phyloP scores from a whole-genome alignment of 2,888 invertebrate species.

The Itoplectis maculator region DNA sequence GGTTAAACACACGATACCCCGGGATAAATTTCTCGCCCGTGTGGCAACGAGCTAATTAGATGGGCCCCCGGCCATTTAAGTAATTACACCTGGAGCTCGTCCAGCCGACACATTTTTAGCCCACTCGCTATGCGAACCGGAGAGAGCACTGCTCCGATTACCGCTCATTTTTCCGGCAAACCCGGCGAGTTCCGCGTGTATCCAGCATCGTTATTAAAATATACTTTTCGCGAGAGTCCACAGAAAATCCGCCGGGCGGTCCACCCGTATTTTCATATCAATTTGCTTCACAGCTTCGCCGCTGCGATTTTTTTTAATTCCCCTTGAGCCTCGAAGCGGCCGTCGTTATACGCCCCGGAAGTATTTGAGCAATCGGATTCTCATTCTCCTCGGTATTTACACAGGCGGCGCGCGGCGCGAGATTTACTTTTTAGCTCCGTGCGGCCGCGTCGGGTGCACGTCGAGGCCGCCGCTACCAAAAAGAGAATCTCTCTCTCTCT shows the following conservation, averaged over 20 bases:
- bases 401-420: neutral
- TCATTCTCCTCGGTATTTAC: slow-evolving; percentile 15
- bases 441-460: no score
- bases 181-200: no score
- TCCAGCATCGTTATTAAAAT: neutral
- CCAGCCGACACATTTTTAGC: neutral
- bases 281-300: neutral
- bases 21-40: neutral
- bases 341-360: neutral
- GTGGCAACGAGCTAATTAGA: slow-evolving; percentile 14
- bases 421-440: slow-evolving; percentile 3
- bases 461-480: no score
- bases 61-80: neutral
- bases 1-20: neutral
- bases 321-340: no score
- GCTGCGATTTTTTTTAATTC: neutral
- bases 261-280: neutral
- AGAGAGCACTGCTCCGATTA: neutral
- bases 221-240: neutral
- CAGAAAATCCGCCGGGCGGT: neutral
- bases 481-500: no score
- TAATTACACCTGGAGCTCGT: neutral
- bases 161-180: neutral
- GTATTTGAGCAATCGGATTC: slow-evolving; percentile 17
- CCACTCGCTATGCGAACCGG: no score